phyloP scores from a whole-genome alignment of 2,113 vertebrate species.

The Anguilla japonica region DNA sequence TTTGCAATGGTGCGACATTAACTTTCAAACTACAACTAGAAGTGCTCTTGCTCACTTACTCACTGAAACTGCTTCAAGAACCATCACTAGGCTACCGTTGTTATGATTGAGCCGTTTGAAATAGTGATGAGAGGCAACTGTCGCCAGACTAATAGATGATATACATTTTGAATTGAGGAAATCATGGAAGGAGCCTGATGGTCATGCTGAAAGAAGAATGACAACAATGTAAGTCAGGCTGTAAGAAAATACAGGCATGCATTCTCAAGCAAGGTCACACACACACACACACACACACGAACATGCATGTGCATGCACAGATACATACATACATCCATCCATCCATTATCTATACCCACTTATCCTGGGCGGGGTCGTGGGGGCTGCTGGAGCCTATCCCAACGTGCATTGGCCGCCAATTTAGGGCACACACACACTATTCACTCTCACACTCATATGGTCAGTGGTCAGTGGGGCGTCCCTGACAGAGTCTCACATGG shows the following conservation, averaged over 20 bases:
- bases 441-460: neutral
- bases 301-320: neutral
- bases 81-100: neutral
- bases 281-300: neutral
- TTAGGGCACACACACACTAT: too few species aligned
- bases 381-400: too few species aligned
- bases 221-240: neutral
- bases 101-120: neutral
- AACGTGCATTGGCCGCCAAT: too few species aligned
- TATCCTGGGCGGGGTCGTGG: too few species aligned
- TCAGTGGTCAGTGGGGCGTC: too few species aligned
- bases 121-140: too few species aligned
- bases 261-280: neutral
- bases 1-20: neutral
- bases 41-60: neutral
- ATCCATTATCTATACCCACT: too few species aligned
- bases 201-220: neutral
- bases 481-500: too few species aligned
- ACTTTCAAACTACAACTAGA: neutral
- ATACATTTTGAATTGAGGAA: neutral
- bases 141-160: neutral
- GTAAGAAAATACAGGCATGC: neutral
- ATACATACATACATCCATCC: neutral
- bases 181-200: neutral
- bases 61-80: neutral